Evolutionary conservation across 2,113 vertebrate species (phyloP).

Genomic region (Trinectes maculatus): DNA sequence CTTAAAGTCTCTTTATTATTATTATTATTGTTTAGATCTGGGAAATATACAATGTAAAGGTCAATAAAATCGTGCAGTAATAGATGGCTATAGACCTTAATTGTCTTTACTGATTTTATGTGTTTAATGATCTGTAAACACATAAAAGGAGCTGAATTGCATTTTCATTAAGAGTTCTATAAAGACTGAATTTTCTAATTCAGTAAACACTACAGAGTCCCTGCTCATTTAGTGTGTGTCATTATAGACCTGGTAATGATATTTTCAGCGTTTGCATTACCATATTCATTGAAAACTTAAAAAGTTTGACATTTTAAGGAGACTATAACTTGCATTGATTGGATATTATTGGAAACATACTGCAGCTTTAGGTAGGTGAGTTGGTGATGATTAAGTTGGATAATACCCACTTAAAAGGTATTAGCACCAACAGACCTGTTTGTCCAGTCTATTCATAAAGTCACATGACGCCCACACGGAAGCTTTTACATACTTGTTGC

Average conservation of each 20-base stretch:
- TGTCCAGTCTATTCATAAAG: slow-evolving; percentile 6
- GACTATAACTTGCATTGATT: background rate
- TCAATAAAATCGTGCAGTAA: background rate
- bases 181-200: too few species aligned
- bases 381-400: background rate
- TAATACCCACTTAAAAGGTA: background rate
- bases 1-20: too few species aligned
- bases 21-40: too few species aligned
- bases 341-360: background rate
- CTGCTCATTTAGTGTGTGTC: too few species aligned
- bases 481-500: slow-evolving; percentile 20
- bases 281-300: background rate
- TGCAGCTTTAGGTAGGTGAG: background rate
- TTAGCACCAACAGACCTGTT: background rate
- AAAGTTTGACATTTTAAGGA: background rate
- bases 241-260: too few species aligned
- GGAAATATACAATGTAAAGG: background rate
- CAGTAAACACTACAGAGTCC: too few species aligned
- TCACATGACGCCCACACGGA: slow-evolving; percentile 69
- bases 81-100: too few species aligned
- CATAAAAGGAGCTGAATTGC: too few species aligned
- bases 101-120: too few species aligned
- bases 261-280: too few species aligned
- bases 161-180: too few species aligned
- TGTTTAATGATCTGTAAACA: too few species aligned